Base-by-base conservation (phyloP, 2,797 vertebrate species). In the Trematocara caparti region DNA sequence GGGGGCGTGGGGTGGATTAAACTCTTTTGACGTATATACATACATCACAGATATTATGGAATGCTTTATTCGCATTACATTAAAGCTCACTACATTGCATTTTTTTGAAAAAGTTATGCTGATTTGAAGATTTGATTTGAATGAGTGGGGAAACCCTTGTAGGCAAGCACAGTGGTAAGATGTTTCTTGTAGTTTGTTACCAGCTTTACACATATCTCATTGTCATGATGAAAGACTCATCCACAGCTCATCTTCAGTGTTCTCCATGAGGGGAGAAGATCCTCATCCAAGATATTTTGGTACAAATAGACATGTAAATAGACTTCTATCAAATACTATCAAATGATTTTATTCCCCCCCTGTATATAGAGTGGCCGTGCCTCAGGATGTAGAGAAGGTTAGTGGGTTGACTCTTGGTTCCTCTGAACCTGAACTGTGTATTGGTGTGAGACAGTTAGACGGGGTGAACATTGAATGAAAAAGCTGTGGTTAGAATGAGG, bases 1-100 rank as follows among this genome's bases (percentile, higher is more conserved):
- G n/a, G 57, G 17, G 6, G 4, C 4, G 1, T n/a, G 32, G 32
- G 17, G 17, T 36, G 57, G 32, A 59, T 59, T 59, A 34, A 59
- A n/a, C 55, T 59, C 30, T 59, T 55, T 0, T 59, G 30, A 59
- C 3, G 0, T n/a, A 32, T 55, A 17, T 32, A 17, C 4, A 32
- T 55, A 55, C 30, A 34, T 32, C 30, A n/a, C 8, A 2, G 3
- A 19, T 62, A 5, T 8, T 13, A 62, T 0, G n/a, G 57, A 3
- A 62, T 3, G 32, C 6, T 62, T 34, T 36, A n/a, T 57, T 57
- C 53, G 32, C 15, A 57, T 57, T 57, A 57, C 30, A 57, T 1
- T 57, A 32, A 57, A 1, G 0, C 53, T 57, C 8, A 32, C 15
- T n/a, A 57, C 53, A 57, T 57, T 57, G 1, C 0, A 1, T 55